Evolutionary conservation across 2,888 invertebrate species (phyloP).

Genomic region (Sphaerophoria taeniata): DNA sequence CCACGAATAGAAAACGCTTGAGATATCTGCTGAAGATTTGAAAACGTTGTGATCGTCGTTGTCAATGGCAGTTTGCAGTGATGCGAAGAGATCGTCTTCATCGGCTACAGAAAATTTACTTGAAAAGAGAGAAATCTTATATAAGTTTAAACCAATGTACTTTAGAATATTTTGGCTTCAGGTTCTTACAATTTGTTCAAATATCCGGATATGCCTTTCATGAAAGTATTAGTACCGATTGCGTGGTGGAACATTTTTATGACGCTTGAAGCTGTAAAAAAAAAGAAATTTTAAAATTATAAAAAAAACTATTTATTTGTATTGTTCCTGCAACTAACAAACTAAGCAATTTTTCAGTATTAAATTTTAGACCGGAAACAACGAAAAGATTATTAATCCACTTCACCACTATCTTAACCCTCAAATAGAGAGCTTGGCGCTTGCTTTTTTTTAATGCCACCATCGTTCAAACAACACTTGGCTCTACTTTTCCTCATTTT

Average conservation of each 20-base stretch:
- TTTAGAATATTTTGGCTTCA: background rate
- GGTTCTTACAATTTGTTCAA: slow-evolving; percentile 80
- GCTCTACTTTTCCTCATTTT: no score
- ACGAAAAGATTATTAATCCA: no score
- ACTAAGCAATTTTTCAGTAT: no score
- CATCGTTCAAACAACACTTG: no score
- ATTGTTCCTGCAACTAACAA: no score
- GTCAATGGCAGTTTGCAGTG: slow-evolving; percentile 77
- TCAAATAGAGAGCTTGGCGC: no score
- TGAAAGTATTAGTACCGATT: slow-evolving; percentile 79
- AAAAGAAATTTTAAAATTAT: background rate
- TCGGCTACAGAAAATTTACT: slow-evolving; percentile 80
- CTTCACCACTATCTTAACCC: no score
- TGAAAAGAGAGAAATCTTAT: slow-evolving; percentile 76
- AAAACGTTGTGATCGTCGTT: slow-evolving; percentile 76
- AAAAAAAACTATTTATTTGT: no score
- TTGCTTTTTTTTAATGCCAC: no score
- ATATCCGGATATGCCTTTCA: slow-evolving; percentile 77
- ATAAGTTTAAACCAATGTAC: slow-evolving; percentile 42
- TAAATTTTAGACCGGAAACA: no score
- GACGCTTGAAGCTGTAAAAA: slow-evolving; percentile 78
- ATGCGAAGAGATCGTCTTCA: slow-evolving; percentile 79
- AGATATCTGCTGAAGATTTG: slow-evolving; percentile 80
- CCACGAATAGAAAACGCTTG: slow-evolving; percentile 85
- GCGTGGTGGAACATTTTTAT: slow-evolving; percentile 82